Conservation (phyloP, 2,888 invertebrate genomes). For the Eupithecia exiguata region DNA sequence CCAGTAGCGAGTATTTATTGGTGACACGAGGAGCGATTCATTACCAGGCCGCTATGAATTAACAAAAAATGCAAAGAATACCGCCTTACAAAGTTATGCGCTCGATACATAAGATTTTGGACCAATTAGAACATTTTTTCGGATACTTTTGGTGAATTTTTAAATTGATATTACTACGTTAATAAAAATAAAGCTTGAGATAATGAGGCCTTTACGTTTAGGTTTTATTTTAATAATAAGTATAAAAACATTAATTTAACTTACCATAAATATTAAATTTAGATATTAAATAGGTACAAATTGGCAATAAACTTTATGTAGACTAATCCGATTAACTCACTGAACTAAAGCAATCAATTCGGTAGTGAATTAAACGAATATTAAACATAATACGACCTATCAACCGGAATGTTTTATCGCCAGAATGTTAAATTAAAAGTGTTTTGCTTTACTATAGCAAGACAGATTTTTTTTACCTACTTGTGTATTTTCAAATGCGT, state of each 20-base stretch:
- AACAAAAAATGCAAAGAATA: conserved; percentile 62
- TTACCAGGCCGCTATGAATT: conserved; percentile 65
- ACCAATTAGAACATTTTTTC: conserved; percentile 34
- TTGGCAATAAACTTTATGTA: not conserved
- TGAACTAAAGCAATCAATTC: not conserved
- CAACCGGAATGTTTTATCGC: too few species aligned
- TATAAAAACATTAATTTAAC: not conserved
- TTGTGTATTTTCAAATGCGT: too few species aligned
- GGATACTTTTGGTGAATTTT: conserved; percentile 6
- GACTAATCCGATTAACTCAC: not conserved
- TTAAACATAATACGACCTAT: not conserved
- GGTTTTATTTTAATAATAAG: not conserved
- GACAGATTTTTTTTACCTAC: too few species aligned
- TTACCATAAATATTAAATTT: not conserved
- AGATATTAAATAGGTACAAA: not conserved
- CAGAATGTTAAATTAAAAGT: too few species aligned
- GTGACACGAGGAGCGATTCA: conserved; percentile 70
- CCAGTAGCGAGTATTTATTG: conserved; percentile 82
- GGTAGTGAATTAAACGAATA: not conserved
- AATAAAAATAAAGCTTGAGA: not conserved
- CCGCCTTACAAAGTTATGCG: conserved; percentile 57
- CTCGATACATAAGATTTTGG: conserved; percentile 41
- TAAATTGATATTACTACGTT: not conserved
- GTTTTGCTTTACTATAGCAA: too few species aligned
- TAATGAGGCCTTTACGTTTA: not conserved